Base-by-base conservation (phyloP, 2,888 invertebrate genomes). In the Macrosoma leucophasiata region DNA sequence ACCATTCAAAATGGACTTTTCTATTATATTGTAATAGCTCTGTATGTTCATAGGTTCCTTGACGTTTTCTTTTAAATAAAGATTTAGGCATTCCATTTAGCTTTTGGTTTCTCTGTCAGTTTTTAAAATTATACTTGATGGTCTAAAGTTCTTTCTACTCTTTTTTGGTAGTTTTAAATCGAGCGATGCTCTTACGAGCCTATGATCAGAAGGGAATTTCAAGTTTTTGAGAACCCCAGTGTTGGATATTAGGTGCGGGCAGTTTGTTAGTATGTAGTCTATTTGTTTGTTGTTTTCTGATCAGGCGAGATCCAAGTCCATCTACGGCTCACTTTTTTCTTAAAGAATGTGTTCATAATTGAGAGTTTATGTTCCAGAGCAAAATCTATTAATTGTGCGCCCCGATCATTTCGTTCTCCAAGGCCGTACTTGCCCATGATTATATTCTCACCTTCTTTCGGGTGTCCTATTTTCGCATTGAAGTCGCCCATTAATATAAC, bases 401-500 rank as follows among this genome's bases (percentile, higher is more conserved):
- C 20, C 9, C 20, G 6, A 20, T 12, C 13, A 17, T 42, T 48
- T 33, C 49, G 19, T 3, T 5, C 20, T 12, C 49, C 49, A 4
- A 36, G 44, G 2, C 49, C 45, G 20, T 30, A 33, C 29, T 36
- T 33, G 23, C 39, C 39, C 33, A 46, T 12, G 0, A 42, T 13
- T 4, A 22, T 11, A 3, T 36, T 8, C 26, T 35, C 24, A 10
- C 33, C 27, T 6, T 4, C 2, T 29, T 24, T 24, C 1, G 36
- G 13, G 15, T 32, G 13, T 0, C 45, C 48, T 11, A 51, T 36
- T 42, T 48, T 40, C 1, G 48, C 42, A 20, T 48, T 48, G 7
- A 23, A 23, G 10, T n/a, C n/a, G n/a, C n/a, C n/a, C n/a, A n/a
- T n/a, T n/a, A n/a, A n/a, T n/a, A n/a, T n/a, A n/a, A n/a, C n/a